phyloP scores from a whole-genome alignment of 30 jellyfish, hydroid and myxozoan genomes.

The Chrysaora quinquecirrha region DNA sequence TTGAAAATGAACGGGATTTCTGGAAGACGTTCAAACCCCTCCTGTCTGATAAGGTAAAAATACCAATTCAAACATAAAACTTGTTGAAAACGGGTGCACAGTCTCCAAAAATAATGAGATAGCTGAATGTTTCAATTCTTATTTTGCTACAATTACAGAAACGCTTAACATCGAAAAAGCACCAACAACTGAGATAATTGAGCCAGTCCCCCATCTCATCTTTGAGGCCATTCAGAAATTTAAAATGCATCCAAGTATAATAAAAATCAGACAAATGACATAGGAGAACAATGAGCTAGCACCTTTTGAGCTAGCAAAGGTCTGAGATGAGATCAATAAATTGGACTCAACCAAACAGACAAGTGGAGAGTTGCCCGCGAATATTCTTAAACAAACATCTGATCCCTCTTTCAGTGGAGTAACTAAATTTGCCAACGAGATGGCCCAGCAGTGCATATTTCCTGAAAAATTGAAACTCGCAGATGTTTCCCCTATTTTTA shows the following conservation, averaged over 20 bases:
- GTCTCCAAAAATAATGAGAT: slow-evolving; percentile 4
- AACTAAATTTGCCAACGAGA: slow-evolving; percentile 32
- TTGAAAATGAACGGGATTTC: slow-evolving; percentile 11
- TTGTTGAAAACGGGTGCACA: background rate
- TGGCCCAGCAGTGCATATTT: slow-evolving; percentile 45
- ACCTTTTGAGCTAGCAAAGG: slow-evolving; percentile 47
- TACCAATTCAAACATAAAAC: slow-evolving; percentile 27
- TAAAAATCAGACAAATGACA: slow-evolving; percentile 32
- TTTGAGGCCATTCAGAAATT: slow-evolving; percentile 17
- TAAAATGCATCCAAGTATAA: slow-evolving; percentile 11
- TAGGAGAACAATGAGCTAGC: slow-evolving; percentile 8
- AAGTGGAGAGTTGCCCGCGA: slow-evolving; percentile 43
- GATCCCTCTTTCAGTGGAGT: slow-evolving; percentile 32
- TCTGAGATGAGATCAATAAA: slow-evolving; percentile 27
- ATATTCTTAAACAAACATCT: too few species aligned
- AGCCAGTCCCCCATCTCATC: slow-evolving; percentile 6
- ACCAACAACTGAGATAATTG: slow-evolving; percentile 11
- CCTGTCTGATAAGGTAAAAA: slow-evolving; percentile 21
- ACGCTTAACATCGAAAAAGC: slow-evolving; percentile 27
- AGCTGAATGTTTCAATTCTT: slow-evolving; percentile 41
- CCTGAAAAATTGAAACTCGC: slow-evolving; percentile 23
- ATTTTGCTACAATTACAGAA: slow-evolving; percentile 21
- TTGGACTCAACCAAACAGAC: slow-evolving; percentile 20
- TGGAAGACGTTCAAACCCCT: slow-evolving; percentile 1
- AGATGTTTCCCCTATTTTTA: slow-evolving; percentile 47